phyloP scores from a whole-genome alignment of 2,797 vertebrate genomes.

The Gorsachius magnificus region DNA sequence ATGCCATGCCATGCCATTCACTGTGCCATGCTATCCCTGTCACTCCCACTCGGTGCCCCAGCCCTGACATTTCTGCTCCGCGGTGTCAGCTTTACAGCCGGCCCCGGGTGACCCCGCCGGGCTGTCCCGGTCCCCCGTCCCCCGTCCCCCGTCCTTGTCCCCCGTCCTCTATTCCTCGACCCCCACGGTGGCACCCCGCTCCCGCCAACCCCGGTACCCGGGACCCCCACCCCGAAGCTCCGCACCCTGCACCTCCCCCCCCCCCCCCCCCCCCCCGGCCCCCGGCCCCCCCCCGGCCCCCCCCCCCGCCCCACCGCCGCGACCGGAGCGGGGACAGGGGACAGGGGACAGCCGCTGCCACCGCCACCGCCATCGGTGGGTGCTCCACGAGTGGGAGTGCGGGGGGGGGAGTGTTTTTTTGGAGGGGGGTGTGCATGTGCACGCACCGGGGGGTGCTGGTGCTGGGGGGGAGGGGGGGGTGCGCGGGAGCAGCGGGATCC shows the following conservation, averaged over 20 bases:
- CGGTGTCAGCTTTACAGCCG: constrained; percentile 30
- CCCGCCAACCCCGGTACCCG: too few relatives aligned
- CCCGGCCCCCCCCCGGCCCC: neutral
- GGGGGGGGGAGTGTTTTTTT: neutral
- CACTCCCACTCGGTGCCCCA: neutral
- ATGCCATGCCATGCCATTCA: too few relatives aligned
- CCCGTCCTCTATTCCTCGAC: too few relatives aligned
- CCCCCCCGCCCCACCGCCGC: neutral
- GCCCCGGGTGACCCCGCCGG: neutral
- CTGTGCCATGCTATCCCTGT: too few relatives aligned
- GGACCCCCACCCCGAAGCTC: too few relatives aligned
- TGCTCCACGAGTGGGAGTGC: neutral
- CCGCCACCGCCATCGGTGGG: neutral
- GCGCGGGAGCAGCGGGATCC: too few relatives aligned
- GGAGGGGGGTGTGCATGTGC: too few relatives aligned
- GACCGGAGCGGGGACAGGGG: neutral
- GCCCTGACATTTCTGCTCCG: constrained; percentile 28
- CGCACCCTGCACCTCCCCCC: neutral
- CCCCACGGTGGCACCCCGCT: too few relatives aligned
- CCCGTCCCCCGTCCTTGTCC: too few relatives aligned
- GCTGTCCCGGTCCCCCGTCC: neutral
- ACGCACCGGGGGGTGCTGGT: neutral
- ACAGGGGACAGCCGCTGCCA: too few relatives aligned
- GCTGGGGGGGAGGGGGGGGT: too few relatives aligned
- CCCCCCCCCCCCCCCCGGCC: too few relatives aligned